These are phyloP conservation scores for Metalampra italica DNA, from an alignment of 2,888 invertebrate species.

Conservation along the genomic window DNA sequence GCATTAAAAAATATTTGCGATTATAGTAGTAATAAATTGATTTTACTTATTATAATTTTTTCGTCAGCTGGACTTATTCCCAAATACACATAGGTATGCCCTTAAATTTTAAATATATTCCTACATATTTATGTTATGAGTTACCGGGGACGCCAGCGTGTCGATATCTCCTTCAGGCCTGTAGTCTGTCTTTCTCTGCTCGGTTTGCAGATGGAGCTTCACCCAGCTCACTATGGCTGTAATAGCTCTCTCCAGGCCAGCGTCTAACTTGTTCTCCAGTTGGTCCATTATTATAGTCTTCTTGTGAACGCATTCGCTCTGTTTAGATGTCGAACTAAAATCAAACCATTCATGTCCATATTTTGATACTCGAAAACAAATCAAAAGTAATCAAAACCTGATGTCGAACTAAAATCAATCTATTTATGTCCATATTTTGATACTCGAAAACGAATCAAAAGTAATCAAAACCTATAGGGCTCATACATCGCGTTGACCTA, in stretches of 20 bases:
- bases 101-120: background rate
- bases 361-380: too few species aligned
- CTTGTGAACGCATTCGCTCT: conserved; percentile 92
- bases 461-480: too few species aligned
- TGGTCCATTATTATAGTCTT: conserved; percentile 92
- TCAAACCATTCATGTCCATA: background rate
- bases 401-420: conserved; percentile 82
- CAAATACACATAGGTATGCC: background rate
- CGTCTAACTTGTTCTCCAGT: conserved; percentile 94
- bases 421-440: background rate
- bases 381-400: too few species aligned
- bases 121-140: background rate
- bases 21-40: too few species aligned
- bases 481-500: conserved; percentile 91
- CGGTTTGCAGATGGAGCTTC: conserved; percentile 90
- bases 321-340: conserved; percentile 88
- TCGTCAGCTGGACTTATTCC: background rate
- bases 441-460: too few species aligned
- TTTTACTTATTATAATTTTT: too few species aligned
- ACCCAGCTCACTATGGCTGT: conserved; percentile 95
- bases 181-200: conserved; percentile 97
- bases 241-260: conserved; percentile 90
- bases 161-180: conserved; percentile 93
- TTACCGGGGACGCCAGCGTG: conserved; percentile 88
- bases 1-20: too few species aligned